Evolutionary conservation across 2,888 invertebrate genomes (phyloP).

Genomic region (Andrena marginata): DNA sequence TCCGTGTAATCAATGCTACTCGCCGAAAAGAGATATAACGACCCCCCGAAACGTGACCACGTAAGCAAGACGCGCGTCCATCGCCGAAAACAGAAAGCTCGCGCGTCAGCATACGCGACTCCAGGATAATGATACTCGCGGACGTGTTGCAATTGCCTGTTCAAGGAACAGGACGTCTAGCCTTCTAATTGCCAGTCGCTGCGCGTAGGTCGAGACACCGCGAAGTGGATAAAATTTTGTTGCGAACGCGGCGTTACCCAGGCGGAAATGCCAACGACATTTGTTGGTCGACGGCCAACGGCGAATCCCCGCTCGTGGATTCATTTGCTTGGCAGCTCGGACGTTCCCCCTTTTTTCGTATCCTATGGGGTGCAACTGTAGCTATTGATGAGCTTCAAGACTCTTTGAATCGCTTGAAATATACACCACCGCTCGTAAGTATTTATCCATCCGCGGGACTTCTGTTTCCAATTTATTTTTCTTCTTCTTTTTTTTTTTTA

Average conservation of each 20-base stretch:
- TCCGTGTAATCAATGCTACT: background rate
- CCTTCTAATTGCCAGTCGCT: conserved; percentile 57
- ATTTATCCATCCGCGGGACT: too few relatives aligned
- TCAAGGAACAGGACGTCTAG: conserved; percentile 51
- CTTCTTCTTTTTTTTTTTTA: too few relatives aligned
- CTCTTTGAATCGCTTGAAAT: too few relatives aligned
- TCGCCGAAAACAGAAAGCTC: background rate
- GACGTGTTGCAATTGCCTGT: conserved; percentile 52
- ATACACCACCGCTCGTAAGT: too few relatives aligned
- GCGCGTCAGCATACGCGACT: conserved; percentile 34
- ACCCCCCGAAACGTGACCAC: background rate
- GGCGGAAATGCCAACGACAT: conserved; percentile 78
- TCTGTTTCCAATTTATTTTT: too few relatives aligned
- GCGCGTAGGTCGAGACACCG: conserved; percentile 2
- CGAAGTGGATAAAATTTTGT: conserved; percentile 29
- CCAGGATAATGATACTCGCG: conserved; percentile 24
- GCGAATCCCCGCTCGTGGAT: conserved; percentile 33
- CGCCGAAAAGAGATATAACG: background rate
- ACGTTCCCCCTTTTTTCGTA: conserved; percentile 1
- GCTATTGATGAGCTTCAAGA: too few relatives aligned
- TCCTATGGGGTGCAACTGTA: conserved; percentile 6
- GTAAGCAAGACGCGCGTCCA: conserved; percentile 7
- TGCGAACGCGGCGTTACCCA: conserved; percentile 48
- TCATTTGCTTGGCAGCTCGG: conserved; percentile 27
- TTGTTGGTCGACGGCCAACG: conserved; percentile 74